A percentile compares a stretch with the other conserved stretches of the same genome.
phyloP scores from a whole-genome alignment of 2,113 vertebrate species.

The Gulo gulo region DNA sequence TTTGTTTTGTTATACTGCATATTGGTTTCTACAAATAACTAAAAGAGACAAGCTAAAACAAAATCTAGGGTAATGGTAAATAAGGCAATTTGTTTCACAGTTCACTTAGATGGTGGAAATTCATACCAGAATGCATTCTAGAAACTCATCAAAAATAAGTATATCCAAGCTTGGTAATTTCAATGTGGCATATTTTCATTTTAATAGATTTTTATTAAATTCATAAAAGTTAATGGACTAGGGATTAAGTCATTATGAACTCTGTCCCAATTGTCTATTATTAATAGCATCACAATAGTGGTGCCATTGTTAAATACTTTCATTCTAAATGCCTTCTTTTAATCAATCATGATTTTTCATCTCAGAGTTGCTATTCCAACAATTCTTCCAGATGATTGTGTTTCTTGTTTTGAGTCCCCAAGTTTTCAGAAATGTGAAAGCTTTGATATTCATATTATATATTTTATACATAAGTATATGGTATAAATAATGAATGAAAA shows the following conservation, averaged over 20 bases:
- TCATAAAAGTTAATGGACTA: slow-evolving; percentile 81
- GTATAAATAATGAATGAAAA: not conserved
- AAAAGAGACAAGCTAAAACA: slow-evolving; percentile 30
- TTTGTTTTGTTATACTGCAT: slow-evolving; percentile 61
- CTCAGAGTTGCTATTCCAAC: slow-evolving; percentile 1
- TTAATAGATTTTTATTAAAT: slow-evolving; percentile 78
- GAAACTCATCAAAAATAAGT: slow-evolving; percentile 72
- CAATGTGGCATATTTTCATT: slow-evolving; percentile 72
- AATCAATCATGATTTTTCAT: slow-evolving; percentile 55
- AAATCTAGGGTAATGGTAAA: slow-evolving; percentile 60
- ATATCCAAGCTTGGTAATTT: slow-evolving; percentile 68
- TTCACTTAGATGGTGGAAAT: slow-evolving; percentile 64
- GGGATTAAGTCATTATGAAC: slow-evolving; percentile 77
- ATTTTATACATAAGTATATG: not conserved
- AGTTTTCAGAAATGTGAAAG: not conserved
- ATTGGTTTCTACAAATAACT: slow-evolving; percentile 54
- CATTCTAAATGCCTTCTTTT: slow-evolving; percentile 51
- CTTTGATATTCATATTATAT: not conserved
- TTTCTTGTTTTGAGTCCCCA: not conserved
- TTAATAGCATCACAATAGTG: slow-evolving; percentile 69
- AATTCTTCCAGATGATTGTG: slow-evolving; percentile 36
- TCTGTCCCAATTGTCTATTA: slow-evolving; percentile 74
- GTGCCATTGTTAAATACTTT: slow-evolving; percentile 62
- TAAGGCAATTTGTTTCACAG: slow-evolving; percentile 76
- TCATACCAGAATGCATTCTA: slow-evolving; percentile 52